Evolutionary conservation across 2,113 vertebrate species (phyloP).

Genomic region (Canis aureus): DNA sequence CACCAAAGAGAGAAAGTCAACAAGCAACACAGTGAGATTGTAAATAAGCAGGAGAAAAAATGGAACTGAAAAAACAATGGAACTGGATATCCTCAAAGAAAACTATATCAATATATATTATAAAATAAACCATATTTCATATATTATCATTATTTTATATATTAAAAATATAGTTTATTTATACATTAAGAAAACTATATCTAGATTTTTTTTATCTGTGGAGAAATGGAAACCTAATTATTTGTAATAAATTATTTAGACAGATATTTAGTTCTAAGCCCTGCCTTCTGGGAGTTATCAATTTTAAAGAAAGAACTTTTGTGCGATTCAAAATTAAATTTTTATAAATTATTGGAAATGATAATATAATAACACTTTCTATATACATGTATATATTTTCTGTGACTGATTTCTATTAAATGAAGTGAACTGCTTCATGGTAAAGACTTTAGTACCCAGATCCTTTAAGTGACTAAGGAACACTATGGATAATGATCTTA

Average conservation of each 20-base stretch:
- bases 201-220: slow-evolving; percentile 78
- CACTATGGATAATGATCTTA: slow-evolving; percentile 71
- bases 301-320: slow-evolving; percentile 87
- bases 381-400: slow-evolving; percentile 89
- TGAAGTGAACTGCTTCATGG: slow-evolving; percentile 89
- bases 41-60: slow-evolving; percentile 16
- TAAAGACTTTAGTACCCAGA: slow-evolving; percentile 83
- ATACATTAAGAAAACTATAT: not conserved
- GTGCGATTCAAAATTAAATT: slow-evolving; percentile 88
- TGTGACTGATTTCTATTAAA: slow-evolving; percentile 88
- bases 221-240: slow-evolving; percentile 82
- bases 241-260: slow-evolving; percentile 85
- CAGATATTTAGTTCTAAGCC: slow-evolving; percentile 25
- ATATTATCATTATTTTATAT: not conserved
- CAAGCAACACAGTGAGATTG: not conserved
- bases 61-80: not conserved
- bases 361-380: slow-evolving; percentile 85
- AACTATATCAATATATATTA: not conserved
- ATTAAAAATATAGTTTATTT: not conserved
- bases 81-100: not conserved
- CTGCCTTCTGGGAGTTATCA: slow-evolving; percentile 85
- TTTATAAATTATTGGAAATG: slow-evolving; percentile 88
- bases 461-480: slow-evolving; percentile 83
- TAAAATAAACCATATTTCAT: not conserved
- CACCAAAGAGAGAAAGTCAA: not conserved